A percentile compares a stretch with the other conserved stretches of the same genome.
phyloP scores from a whole-genome alignment of 2,797 vertebrate species.

The Enteromius argenteus region DNA sequence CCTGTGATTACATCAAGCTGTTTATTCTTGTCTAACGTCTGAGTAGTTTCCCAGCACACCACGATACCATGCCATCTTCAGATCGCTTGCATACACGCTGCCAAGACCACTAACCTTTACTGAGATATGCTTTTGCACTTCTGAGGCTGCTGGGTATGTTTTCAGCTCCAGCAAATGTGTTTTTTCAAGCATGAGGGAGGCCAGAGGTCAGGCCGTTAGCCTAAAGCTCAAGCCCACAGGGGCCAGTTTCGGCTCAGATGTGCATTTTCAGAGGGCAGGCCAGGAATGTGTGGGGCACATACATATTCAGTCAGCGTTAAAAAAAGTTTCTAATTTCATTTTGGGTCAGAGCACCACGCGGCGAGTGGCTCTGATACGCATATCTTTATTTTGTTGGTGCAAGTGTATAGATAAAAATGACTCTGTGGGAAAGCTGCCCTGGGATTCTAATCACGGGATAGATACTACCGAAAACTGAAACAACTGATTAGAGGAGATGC shows the following conservation, averaged over 20 bases:
- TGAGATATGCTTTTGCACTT: conserved; percentile 71
- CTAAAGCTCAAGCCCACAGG: conserved; percentile 50
- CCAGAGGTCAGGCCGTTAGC: conserved; percentile 60
- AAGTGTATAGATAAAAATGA: not conserved
- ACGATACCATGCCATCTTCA: conserved; percentile 71
- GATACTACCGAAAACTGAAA: conserved; percentile 2
- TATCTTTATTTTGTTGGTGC: conserved; percentile 28
- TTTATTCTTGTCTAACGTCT: conserved; percentile 51
- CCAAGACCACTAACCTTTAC: conserved; percentile 74
- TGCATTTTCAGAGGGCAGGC: conserved; percentile 48
- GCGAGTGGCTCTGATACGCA: not conserved
- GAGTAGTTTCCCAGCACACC: conserved; percentile 63
- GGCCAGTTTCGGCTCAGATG: conserved; percentile 42
- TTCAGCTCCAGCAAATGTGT: conserved; percentile 58
- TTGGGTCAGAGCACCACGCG: conserved; percentile 16
- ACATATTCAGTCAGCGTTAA: conserved; percentile 55
- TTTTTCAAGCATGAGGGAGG: conserved; percentile 50
- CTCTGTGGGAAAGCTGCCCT: not conserved
- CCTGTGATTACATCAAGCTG: conserved; percentile 32
- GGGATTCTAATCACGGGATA: not conserved
- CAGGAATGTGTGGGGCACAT: conserved; percentile 51
- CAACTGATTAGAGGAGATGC: not conserved
- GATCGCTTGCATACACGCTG: conserved; percentile 73
- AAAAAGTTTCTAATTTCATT: conserved; percentile 44
- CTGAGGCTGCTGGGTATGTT: conserved; percentile 64